Evolutionary conservation across 2,888 invertebrate species (phyloP).

Genomic region (Petrophora chlorosata): DNA sequence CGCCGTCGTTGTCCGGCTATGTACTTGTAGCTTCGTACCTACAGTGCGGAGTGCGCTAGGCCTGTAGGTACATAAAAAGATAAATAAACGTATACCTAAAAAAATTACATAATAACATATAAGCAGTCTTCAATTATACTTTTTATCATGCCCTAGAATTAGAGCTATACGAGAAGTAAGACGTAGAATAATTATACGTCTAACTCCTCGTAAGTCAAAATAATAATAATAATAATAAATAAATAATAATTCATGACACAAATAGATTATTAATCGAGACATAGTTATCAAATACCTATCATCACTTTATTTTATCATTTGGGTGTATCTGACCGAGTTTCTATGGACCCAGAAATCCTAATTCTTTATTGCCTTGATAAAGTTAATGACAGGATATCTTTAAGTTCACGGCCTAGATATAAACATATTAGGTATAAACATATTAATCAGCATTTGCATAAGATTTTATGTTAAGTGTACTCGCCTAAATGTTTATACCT

Average conservation of each 20-base stretch:
- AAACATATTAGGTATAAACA: not conserved
- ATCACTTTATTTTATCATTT: slow-evolving; percentile 6
- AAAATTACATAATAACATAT: no score
- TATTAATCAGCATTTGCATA: not conserved
- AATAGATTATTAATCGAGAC: slow-evolving; percentile 8
- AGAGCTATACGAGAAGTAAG: not conserved
- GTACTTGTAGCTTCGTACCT: no score
- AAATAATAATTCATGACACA: slow-evolving; percentile 11
- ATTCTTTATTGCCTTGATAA: slow-evolving; percentile 21
- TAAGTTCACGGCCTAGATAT: slow-evolving; percentile 17
- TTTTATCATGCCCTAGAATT: slow-evolving; percentile 15
- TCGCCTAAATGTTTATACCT: no score
- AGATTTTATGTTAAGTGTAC: no score
- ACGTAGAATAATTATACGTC: not conserved
- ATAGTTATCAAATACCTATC: slow-evolving; percentile 3
- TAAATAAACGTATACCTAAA: no score
- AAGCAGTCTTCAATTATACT: slow-evolving; percentile 9
- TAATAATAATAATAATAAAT: not conserved
- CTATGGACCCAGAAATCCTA: slow-evolving; percentile 16
- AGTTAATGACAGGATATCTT: slow-evolving; percentile 19
- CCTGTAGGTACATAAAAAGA: no score
- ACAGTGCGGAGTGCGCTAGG: no score
- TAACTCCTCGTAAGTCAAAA: not conserved
- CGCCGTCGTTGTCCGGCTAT: no score
- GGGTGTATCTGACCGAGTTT: not conserved